These are phyloP conservation scores for Micromussa lordhowensis DNA, from an alignment of 92 coral and sea anemone species.

Conservation along the genomic window DNA sequence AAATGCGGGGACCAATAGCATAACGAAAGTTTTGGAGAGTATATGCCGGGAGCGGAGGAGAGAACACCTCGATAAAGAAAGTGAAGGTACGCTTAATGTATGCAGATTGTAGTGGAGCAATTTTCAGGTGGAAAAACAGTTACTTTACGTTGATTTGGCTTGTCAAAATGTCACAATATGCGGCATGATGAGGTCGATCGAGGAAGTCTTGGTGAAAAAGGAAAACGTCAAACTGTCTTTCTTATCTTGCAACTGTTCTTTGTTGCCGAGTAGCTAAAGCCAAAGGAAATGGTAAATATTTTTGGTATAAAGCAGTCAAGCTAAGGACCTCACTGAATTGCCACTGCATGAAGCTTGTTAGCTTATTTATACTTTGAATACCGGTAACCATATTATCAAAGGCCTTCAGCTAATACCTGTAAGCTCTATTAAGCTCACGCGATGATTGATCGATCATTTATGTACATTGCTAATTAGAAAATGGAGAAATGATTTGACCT, in stretches of 20 bases:
- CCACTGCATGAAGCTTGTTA: no score
- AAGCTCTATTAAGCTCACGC: no score
- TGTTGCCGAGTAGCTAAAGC: neutral
- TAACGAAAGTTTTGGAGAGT: slow-evolving; percentile 82
- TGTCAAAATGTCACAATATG: neutral
- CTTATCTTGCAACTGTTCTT: neutral
- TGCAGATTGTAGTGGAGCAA: neutral
- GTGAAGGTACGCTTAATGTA: slow-evolving; percentile 69
- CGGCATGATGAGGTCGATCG: neutral
- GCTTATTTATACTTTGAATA: no score
- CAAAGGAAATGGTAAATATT: no score
- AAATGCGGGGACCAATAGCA: slow-evolving; percentile 43
- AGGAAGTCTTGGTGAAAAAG: neutral
- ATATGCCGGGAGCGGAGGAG: slow-evolving; percentile 88
- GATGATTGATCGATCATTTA: no score
- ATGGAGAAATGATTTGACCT: no score
- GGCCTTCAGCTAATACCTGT: no score
- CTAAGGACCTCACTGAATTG: neutral
- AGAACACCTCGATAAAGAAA: slow-evolving; percentile 85
- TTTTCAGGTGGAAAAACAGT: neutral
- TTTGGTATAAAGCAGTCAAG: neutral
- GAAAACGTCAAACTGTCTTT: neutral
- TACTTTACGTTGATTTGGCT: neutral
- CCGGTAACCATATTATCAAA: no score
- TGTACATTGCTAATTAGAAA: no score